Percentiles rank a stretch among this genome's conserved stretches.
These are phyloP conservation scores for Alentia gelatinosa DNA, from an alignment of 2,888 invertebrate species.

Conservation along the genomic window DNA sequence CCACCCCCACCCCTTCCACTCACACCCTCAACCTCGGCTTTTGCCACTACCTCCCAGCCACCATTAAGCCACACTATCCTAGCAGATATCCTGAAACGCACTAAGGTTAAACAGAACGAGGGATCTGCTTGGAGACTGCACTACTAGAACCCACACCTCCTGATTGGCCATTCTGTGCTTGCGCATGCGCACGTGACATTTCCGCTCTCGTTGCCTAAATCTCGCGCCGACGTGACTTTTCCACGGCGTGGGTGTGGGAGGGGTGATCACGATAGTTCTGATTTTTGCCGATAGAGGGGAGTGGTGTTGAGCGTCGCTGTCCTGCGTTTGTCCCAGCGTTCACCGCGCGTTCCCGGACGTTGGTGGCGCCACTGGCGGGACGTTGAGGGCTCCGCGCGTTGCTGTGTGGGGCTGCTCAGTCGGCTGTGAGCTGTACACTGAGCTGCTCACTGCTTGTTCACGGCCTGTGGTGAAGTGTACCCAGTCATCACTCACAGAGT, in stretches of 20 bases:
- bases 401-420: neutral
- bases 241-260: neutral
- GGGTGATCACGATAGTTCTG: no score
- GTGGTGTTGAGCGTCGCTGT: neutral
- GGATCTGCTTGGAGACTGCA: no score
- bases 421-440: neutral
- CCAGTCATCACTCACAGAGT: no score
- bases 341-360: neutral
- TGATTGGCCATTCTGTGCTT: neutral
- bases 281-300: neutral
- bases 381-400: neutral
- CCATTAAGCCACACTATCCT: no score
- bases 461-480: no score
- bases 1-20: no score
- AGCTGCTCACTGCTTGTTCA: constrained; percentile 1
- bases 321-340: neutral
- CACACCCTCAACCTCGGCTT: no score
- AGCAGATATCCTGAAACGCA: no score
- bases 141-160: no score
- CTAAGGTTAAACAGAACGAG: no score
- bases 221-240: neutral
- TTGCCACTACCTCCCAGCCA: no score
- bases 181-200: neutral
- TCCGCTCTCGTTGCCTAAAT: neutral
- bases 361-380: neutral